phyloP scores from a whole-genome alignment of 2,888 invertebrate genomes.

The Pammene aurita region DNA sequence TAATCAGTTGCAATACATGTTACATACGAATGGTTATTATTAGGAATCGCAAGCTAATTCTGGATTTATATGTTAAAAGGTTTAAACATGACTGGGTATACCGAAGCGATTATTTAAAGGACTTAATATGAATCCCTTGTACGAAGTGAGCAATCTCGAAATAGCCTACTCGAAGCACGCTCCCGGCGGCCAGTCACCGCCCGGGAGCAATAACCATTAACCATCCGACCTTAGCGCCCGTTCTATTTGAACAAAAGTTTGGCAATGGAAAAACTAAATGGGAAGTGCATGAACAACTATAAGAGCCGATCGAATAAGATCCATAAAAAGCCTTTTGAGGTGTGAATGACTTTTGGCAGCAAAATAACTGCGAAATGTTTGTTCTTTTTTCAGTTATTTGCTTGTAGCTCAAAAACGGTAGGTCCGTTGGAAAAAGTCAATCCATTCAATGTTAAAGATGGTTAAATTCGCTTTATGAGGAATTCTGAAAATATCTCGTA shows the following conservation, averaged over 20 bases:
- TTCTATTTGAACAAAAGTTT: constrained; percentile 38
- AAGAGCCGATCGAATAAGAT: too few species aligned
- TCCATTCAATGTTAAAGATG: too few species aligned
- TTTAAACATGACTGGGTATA: constrained; percentile 70
- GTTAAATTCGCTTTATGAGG: too few species aligned
- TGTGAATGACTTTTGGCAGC: too few species aligned
- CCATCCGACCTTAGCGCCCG: constrained; percentile 50
- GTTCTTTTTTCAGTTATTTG: too few species aligned
- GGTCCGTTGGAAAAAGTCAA: too few species aligned
- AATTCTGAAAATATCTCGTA: too few species aligned
- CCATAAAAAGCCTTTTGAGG: too few species aligned
- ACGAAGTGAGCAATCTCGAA: constrained; percentile 79
- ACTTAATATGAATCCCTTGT: constrained; percentile 81
- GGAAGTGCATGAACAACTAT: background rate
- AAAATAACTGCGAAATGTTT: too few species aligned
- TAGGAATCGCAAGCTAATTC: constrained; percentile 78
- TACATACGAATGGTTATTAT: constrained; percentile 65
- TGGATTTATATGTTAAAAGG: constrained; percentile 69
- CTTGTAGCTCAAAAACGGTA: too few species aligned
- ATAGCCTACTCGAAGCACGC: constrained; percentile 79
- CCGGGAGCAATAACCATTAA: constrained; percentile 43
- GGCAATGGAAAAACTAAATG: constrained; percentile 23
- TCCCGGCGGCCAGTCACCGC: constrained; percentile 38
- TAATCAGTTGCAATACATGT: constrained; percentile 64
- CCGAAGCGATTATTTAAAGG: constrained; percentile 77